phyloP scores from a whole-genome alignment of 2,797 vertebrate genomes.

The Onychomys torridus region DNA sequence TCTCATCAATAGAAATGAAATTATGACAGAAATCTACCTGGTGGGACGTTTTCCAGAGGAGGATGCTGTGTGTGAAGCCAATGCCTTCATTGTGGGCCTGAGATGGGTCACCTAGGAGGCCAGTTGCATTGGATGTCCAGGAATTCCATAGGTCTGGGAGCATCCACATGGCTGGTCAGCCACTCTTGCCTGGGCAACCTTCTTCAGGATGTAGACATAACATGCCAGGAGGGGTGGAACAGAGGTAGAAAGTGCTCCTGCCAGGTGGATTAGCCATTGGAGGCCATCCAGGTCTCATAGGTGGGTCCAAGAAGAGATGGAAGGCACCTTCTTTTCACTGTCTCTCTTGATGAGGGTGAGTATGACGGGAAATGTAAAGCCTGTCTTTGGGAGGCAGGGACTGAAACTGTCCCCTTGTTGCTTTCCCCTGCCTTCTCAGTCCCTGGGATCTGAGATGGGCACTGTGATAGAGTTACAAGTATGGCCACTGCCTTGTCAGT shows the following conservation, averaged over 20 bases:
- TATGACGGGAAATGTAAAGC: accelerated
- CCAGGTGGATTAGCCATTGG: too few relatives aligned
- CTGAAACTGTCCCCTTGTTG: too few relatives aligned
- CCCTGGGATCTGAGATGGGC: not conserved
- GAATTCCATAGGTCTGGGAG: not conserved
- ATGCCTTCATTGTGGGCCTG: not conserved
- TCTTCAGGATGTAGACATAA: not conserved
- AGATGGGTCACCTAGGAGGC: not conserved
- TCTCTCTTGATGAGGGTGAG: not conserved
- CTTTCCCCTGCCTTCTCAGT: not conserved
- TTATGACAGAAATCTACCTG: not conserved
- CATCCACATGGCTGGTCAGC: too few relatives aligned
- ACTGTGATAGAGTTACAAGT: accelerated
- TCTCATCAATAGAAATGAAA: not conserved
- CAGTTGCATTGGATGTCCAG: too few relatives aligned
- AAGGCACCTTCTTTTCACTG: accelerated
- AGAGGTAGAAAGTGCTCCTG: not conserved
- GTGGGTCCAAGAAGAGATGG: not conserved
- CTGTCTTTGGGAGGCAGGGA: accelerated
- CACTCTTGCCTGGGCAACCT: too few relatives aligned
- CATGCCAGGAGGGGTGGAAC: not conserved
- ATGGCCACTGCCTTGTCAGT: accelerated
- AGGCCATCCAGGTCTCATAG: not conserved
- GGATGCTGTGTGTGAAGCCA: not conserved
- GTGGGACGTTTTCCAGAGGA: not conserved